Percentiles rank a stretch among this genome's conserved stretches.
Conservation (phyloP, 1,140 invertebrate species). For the Elysia chlorotica region DNA sequence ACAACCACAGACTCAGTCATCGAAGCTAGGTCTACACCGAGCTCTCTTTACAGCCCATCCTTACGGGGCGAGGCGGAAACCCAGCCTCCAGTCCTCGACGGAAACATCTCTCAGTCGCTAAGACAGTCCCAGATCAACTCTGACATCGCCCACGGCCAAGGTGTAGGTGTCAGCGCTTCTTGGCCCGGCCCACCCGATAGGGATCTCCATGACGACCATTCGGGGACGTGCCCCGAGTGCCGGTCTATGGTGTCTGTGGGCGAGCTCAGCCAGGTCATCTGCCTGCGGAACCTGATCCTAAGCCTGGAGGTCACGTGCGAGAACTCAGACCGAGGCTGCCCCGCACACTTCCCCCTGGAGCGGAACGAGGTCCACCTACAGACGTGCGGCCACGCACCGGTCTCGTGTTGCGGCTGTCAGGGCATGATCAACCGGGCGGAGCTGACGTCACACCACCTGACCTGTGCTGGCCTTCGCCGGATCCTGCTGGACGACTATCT, state of each 20-base stretch:
- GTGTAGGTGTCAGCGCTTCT: too few relatives aligned
- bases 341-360: conserved; percentile 45
- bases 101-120: too few relatives aligned
- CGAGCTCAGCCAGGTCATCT: conserved; percentile 44
- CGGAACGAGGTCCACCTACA: conserved; percentile 35
- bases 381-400: conserved; percentile 41
- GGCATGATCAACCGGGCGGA: conserved; percentile 37
- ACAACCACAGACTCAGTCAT: too few relatives aligned
- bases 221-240: conserved; percentile 59
- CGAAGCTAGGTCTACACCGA: too few relatives aligned
- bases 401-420: conserved; percentile 50
- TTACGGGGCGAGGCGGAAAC: too few relatives aligned
- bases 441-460: conserved; percentile 49
- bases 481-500: conserved; percentile 29
- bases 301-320: conserved; percentile 47
- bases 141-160: too few relatives aligned
- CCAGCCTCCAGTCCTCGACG: conserved; percentile 36
- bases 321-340: conserved; percentile 44
- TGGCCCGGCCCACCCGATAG: too few relatives aligned
- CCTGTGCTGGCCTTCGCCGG: conserved; percentile 40
- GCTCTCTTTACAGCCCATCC: too few relatives aligned
- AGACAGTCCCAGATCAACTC: too few relatives aligned
- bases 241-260: conserved; percentile 32
- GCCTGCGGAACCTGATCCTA: conserved; percentile 53
- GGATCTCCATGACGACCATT: too few relatives aligned